These are phyloP conservation scores for Ophioderma brevispina DNA, from an alignment of 35 echinoderm and acorn worm species.

Conservation along the genomic window DNA sequence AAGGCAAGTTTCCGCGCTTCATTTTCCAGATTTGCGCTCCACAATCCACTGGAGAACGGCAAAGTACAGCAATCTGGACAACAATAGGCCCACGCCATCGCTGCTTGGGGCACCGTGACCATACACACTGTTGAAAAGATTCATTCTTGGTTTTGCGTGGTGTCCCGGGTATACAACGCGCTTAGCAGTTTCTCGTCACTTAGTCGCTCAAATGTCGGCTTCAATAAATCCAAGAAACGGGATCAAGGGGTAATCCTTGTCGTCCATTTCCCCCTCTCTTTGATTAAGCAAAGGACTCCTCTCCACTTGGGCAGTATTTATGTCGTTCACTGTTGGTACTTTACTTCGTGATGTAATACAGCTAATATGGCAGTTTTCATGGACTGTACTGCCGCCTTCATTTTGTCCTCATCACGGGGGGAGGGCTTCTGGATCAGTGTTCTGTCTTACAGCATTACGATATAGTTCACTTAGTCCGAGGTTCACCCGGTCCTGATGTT, in stretches of 20 bases:
- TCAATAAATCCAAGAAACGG: background rate
- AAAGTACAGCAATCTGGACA: background rate
- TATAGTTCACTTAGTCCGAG: slow-evolving; percentile 26
- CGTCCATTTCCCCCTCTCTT: background rate
- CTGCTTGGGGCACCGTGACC: background rate
- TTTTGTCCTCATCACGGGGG: background rate
- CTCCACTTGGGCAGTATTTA: background rate
- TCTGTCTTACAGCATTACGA: slow-evolving; percentile 48
- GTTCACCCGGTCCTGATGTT: slow-evolving; percentile 32
- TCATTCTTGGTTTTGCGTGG: background rate
- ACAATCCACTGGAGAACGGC: background rate
- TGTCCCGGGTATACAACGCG: background rate
- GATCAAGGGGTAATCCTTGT: background rate
- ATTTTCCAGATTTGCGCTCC: background rate
- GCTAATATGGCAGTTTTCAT: background rate
- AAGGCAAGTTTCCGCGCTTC: background rate
- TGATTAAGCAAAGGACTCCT: background rate
- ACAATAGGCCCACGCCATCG: background rate
- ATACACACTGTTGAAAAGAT: background rate
- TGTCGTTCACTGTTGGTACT: background rate
- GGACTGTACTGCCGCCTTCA: background rate
- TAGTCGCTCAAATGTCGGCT: background rate
- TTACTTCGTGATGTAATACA: background rate
- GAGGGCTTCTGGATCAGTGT: background rate
- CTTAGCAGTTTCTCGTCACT: background rate